A percentile compares a stretch with the other conserved stretches of the same genome.
Evolutionary conservation across 1,140 invertebrate genomes (phyloP).

Genomic region (Eupeodes corollae): DNA sequence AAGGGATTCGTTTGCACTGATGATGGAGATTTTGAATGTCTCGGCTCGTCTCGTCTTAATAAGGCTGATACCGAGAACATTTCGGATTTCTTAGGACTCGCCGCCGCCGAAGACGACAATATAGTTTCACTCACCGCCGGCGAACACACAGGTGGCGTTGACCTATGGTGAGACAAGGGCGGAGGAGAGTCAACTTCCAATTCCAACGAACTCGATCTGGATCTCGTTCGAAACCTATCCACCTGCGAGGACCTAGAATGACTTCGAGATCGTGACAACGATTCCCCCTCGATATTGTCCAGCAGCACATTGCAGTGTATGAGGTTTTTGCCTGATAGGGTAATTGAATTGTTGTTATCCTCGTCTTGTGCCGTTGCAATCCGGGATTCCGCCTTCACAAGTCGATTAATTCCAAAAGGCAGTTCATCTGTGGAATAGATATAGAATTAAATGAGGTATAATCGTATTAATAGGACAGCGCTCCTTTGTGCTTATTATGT

Average conservation of each 20-base stretch:
- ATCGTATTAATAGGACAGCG: no score
- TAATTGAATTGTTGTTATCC: conserved; percentile 33
- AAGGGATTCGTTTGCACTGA: conserved; percentile 39
- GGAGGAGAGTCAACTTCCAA: conserved; percentile 58
- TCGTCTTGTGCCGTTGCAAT: conserved; percentile 23
- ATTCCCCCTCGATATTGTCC: conserved; percentile 23
- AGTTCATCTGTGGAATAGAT: conserved; percentile 50
- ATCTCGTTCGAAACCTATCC: conserved; percentile 29
- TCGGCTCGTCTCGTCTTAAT: conserved; percentile 60
- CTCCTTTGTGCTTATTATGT: no score
- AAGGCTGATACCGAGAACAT: conserved; percentile 68
- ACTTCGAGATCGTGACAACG: conserved; percentile 40
- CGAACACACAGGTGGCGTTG: conserved; percentile 13
- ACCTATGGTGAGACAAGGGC: conserved; percentile 25
- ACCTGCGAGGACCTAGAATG: conserved; percentile 35
- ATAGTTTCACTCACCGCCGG: conserved; percentile 22
- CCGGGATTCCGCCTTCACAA: conserved; percentile 42
- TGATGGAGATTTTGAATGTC: conserved; percentile 41
- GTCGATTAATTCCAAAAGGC: conserved; percentile 58
- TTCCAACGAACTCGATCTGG: conserved; percentile 53
- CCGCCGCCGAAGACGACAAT: conserved; percentile 8
- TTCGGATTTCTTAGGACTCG: conserved; percentile 54
- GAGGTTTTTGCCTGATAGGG: conserved; percentile 32
- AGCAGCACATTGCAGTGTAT: conserved; percentile 12
- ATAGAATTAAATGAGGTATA: conserved; percentile 4